phyloP scores from a whole-genome alignment of 2,113 vertebrate species.

The Pica pica region DNA sequence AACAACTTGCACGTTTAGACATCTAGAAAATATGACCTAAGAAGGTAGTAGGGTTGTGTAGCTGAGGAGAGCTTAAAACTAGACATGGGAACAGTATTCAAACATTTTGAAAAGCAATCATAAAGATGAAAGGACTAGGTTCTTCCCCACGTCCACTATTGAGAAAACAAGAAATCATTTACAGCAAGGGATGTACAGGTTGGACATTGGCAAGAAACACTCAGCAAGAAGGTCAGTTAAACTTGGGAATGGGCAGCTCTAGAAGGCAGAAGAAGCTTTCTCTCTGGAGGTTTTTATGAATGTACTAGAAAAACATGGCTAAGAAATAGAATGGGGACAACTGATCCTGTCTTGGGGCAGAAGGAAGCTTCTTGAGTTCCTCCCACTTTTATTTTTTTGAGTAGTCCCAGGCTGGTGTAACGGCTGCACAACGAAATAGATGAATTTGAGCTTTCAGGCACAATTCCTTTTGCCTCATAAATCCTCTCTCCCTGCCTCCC shows the following conservation, averaged over 20 bases:
- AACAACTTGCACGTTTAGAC: neutral
- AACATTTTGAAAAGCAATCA: neutral
- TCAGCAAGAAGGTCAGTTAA: neutral
- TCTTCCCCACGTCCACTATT: neutral
- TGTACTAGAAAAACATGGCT: neutral
- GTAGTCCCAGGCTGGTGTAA: neutral
- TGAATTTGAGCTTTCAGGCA: neutral
- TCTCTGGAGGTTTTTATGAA: neutral
- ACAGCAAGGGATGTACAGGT: neutral
- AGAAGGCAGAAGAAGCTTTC: neutral
- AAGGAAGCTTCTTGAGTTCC: neutral
- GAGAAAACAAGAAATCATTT: neutral
- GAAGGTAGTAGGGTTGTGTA: neutral
- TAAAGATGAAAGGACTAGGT: neutral
- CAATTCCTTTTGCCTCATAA: constrained; percentile 13
- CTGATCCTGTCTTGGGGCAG: neutral
- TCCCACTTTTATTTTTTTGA: neutral
- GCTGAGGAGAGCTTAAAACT: neutral
- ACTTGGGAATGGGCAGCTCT: neutral
- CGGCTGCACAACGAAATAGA: neutral
- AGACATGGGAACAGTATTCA: neutral
- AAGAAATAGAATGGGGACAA: neutral
- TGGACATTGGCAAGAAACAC: neutral
- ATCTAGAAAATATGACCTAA: neutral
- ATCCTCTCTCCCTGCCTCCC: neutral